Percentiles rank a stretch among this genome's conserved stretches.
Evolutionary conservation across 2,888 invertebrate genomes (phyloP).

Genomic region (Omphaloscelis lunosa): DNA sequence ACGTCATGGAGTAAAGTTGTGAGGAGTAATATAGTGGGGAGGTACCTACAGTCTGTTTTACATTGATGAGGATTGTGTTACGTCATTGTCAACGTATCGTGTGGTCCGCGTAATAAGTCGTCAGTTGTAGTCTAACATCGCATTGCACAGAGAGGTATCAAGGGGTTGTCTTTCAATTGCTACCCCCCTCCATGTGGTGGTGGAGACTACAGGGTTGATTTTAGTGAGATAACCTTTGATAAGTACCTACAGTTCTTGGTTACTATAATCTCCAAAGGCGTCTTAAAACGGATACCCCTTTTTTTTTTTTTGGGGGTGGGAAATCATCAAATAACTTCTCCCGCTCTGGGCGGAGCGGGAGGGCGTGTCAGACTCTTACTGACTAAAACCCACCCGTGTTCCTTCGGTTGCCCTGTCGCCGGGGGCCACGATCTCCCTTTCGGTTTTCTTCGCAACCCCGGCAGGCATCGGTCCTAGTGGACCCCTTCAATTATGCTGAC

Average conservation of each 20-base stretch:
- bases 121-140: background rate
- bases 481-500: too few species aligned
- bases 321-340: too few species aligned
- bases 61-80: conserved; percentile 12
- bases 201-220: background rate
- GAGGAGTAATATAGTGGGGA: conserved; percentile 25
- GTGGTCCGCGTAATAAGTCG: background rate
- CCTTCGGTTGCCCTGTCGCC: too few species aligned
- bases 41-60: conserved; percentile 22
- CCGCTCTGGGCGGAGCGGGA: too few species aligned
- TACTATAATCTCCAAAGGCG: background rate
- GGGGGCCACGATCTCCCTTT: too few species aligned
- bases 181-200: background rate
- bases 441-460: too few species aligned
- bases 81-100: background rate
- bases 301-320: too few species aligned
- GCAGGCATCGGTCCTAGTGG: too few species aligned
- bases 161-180: too few species aligned
- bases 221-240: background rate
- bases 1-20: conserved; percentile 43
- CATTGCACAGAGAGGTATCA: background rate
- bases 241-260: background rate
- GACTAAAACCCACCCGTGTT: too few species aligned
- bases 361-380: too few species aligned
- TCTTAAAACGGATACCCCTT: too few species aligned